Evolutionary conservation across 2,113 vertebrate genomes (phyloP).

Genomic region (Cyprinodon variegatus): DNA sequence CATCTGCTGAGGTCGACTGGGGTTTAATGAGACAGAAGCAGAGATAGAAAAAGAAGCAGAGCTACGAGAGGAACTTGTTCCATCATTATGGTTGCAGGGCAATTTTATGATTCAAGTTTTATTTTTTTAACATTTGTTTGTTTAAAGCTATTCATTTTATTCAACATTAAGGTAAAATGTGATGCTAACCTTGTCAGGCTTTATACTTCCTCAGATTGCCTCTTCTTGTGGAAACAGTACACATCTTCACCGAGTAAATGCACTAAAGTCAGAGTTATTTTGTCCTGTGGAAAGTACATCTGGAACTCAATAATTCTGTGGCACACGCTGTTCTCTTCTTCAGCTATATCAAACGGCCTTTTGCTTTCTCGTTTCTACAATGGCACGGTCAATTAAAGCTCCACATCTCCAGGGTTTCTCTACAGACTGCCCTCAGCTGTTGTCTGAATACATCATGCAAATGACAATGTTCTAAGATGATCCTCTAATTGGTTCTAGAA

Average conservation of each 20-base stretch:
- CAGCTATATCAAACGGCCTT: slow-evolving; percentile 7
- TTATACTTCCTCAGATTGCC: neutral
- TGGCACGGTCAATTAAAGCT: slow-evolving; percentile 7
- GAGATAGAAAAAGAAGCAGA: no score
- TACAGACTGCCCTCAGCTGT: slow-evolving; percentile 12
- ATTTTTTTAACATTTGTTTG: no score
- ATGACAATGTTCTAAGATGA: slow-evolving; percentile 9
- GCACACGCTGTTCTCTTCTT: neutral
- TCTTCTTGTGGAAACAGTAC: neutral
- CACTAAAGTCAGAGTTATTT: neutral
- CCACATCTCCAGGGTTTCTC: slow-evolving; percentile 8
- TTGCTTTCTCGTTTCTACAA: slow-evolving; percentile 19
- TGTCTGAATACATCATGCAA: slow-evolving; percentile 47
- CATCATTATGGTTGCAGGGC: no score
- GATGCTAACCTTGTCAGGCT: neutral
- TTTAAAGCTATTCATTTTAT: no score
- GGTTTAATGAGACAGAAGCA: no score
- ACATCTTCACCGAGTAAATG: neutral
- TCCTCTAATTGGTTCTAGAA: slow-evolving; percentile 17
- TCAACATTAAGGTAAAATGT: neutral
- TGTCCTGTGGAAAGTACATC: neutral
- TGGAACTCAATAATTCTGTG: neutral
- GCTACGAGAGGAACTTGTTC: no score
- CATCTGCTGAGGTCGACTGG: no score
- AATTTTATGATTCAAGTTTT: no score